Evolutionary conservation across 2,797 vertebrate genomes (phyloP).

Genomic region (Manis javanica): DNA sequence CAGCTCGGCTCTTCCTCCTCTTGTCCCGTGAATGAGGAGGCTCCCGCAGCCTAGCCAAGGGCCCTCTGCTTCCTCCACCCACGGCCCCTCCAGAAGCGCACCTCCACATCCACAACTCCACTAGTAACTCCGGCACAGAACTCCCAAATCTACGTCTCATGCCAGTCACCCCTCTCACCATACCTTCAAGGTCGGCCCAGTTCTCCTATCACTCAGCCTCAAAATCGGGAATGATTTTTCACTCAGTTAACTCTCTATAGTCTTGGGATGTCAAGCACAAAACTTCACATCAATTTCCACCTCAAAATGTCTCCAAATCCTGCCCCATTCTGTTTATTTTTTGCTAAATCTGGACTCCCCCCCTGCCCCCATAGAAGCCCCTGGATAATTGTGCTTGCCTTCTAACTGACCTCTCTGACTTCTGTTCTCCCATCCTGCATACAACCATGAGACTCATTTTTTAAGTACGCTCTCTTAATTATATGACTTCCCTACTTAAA

Average conservation of each 20-base stretch:
- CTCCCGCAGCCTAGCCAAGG: neutral
- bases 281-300: neutral
- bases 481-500: neutral
- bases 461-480: neutral
- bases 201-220: neutral
- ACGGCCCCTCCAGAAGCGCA: neutral
- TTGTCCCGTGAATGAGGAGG: neutral
- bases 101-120: neutral
- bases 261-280: neutral
- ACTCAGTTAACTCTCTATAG: neutral
- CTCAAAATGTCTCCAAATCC: neutral
- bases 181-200: neutral
- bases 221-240: neutral
- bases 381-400: neutral
- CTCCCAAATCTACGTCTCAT: rapidly evolving
- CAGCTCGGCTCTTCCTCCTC: neutral
- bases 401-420: neutral
- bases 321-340: neutral
- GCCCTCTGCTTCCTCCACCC: neutral
- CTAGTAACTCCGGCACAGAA: neutral
- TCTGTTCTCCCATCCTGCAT: neutral
- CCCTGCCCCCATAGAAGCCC: rapidly evolving
- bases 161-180: neutral
- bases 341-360: neutral
- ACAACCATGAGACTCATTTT: neutral